These are phyloP conservation scores for Leucophenga montana DNA, from an alignment of 2,888 invertebrate genomes.

Conservation along the genomic window DNA sequence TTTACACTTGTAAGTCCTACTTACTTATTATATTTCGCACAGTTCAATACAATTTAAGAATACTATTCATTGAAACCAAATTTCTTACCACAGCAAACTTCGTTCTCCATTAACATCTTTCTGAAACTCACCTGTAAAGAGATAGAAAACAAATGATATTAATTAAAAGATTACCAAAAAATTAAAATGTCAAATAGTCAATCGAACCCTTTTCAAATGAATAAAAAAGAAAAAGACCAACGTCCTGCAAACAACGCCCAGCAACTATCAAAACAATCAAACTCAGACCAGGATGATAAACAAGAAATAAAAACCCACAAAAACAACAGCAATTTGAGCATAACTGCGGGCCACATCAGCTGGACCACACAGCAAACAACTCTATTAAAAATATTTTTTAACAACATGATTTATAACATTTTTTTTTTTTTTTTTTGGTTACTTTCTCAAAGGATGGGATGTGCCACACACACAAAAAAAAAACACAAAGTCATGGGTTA, in stretches of 20 bases:
- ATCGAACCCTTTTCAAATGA: slow-evolving; percentile 21
- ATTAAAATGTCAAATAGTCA: background rate
- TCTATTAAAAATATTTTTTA: slow-evolving; percentile 59
- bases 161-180: slow-evolving; percentile 6
- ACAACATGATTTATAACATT: slow-evolving; percentile 59
- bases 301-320: background rate
- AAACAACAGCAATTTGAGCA: slow-evolving; percentile 2
- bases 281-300: too few relatives aligned
- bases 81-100: too few relatives aligned
- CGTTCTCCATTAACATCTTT: too few relatives aligned
- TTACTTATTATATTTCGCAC: too few relatives aligned
- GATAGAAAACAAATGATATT: slow-evolving; percentile 5
- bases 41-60: too few relatives aligned
- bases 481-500: slow-evolving; percentile 17
- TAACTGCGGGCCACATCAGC: slow-evolving; percentile 7
- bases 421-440: slow-evolving; percentile 28
- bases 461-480: slow-evolving; percentile 1
- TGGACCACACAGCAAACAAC: slow-evolving; percentile 46
- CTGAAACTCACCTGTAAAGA: slow-evolving; percentile 7
- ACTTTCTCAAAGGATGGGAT: slow-evolving; percentile 9
- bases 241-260: background rate
- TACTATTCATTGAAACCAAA: too few relatives aligned
- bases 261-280: background rate
- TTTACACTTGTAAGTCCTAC: too few relatives aligned
- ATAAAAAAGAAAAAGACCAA: background rate